Percentiles rank a stretch among this genome's conserved stretches.
phyloP scores from a whole-genome alignment of 2,888 invertebrate genomes.

The Tenthredo notha region DNA sequence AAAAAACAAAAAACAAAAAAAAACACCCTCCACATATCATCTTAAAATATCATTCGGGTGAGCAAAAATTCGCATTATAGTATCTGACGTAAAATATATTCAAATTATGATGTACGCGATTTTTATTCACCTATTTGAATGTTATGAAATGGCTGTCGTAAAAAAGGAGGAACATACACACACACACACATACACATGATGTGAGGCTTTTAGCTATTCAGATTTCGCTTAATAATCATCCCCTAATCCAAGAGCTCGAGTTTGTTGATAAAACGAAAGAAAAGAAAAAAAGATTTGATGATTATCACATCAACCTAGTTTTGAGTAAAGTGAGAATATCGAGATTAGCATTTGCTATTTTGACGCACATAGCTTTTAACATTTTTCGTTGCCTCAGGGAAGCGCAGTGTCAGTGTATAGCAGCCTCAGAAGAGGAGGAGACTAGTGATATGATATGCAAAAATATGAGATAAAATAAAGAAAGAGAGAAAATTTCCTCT shows the following conservation, averaged over 20 bases:
- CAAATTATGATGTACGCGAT: constrained; percentile 45
- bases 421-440: constrained; percentile 27
- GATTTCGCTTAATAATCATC: constrained; percentile 9
- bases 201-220: neutral
- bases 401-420: neutral
- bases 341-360: constrained; percentile 54
- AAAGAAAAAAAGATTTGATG: neutral
- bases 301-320: neutral
- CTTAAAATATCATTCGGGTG: too few relatives aligned
- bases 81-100: constrained; percentile 33
- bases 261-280: neutral
- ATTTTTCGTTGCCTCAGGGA: constrained; percentile 49
- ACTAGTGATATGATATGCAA: constrained; percentile 69
- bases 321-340: neutral
- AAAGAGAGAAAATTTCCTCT: constrained; percentile 57
- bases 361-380: constrained; percentile 47
- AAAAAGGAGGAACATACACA: neutral
- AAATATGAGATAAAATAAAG: constrained; percentile 72
- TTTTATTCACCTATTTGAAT: constrained; percentile 45
- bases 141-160: constrained; percentile 42
- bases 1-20: too few relatives aligned
- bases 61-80: neutral
- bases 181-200: neutral
- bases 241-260: neutral
- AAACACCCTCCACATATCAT: too few relatives aligned